Base-by-base conservation (phyloP, 2,113 vertebrate species). In the Aegithalos caudatus region DNA sequence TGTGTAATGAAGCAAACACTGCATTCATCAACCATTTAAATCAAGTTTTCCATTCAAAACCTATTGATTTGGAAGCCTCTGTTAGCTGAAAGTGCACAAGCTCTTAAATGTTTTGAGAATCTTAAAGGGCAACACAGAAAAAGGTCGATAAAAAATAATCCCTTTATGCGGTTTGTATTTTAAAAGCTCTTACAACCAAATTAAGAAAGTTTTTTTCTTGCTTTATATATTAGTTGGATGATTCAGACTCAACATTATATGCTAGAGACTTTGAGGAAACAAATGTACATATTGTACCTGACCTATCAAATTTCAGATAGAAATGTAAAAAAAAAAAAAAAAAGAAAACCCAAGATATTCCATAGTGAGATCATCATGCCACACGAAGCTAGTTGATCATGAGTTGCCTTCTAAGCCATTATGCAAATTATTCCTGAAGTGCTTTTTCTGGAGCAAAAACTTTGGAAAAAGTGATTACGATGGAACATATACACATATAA, bases 11-110 rank as follows among this genome's bases (percentile, higher is more conserved):
- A 89, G 85, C 80, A 96, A 86, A 91, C 38, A 86, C 37, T 76
- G 56, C 86, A 94, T 96, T 95, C 94, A 97, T 91, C 92, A 93
- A 92, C 82, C 65, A 94, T 93, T 96, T 96, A 96, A 94, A 95
- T 94, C 90, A 92, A 94, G 78, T 94, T 97, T 97, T 97, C 92
- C 84, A 97, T 91, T 97, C 80, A 92, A 92, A 98, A 92, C 7
- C 50, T 97, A 97, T 80, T 96, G 96, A 97, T 96, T 93, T 95
- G 56, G 97, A 97, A 97, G 87, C 74, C 61, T 95, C 91, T 96
- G 87, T 73, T 95, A 92, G 82, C 71, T 83, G 60, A 87, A 97
- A 96, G 88, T 87, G 83, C 86, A 96, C 35, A 90, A 82, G 94
- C 84, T 95, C 90, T 92, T 86, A 89, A 95, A 97, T 93, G 91